These are phyloP conservation scores for Meliscaeva auricollis DNA, from an alignment of 2,888 invertebrate genomes.

Conservation along the genomic window DNA sequence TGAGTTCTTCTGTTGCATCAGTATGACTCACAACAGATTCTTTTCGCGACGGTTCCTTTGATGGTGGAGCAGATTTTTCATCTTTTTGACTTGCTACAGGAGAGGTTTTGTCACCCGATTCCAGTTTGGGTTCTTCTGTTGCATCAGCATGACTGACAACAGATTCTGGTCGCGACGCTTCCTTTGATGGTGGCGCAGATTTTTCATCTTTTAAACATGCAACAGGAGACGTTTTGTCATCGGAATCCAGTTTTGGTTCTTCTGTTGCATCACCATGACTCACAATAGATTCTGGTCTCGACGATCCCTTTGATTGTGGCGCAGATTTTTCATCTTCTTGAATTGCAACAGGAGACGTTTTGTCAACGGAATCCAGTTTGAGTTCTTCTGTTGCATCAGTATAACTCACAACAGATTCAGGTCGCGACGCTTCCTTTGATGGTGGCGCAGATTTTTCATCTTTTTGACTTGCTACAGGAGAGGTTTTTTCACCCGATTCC, in stretches of 20 bases:
- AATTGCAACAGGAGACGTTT: slow-evolving; percentile 37
- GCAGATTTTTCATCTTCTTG: background rate
- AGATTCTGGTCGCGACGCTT: background rate
- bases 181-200: background rate
- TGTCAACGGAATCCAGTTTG: background rate
- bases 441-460: slow-evolving; percentile 58
- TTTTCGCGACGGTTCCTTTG: slow-evolving; percentile 42
- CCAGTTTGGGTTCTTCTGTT: background rate
- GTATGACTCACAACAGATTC: slow-evolving; percentile 60
- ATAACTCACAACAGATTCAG: slow-evolving; percentile 54
- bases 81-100: slow-evolving; percentile 44
- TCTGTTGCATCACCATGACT: slow-evolving; percentile 28
- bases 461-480: too few species aligned
- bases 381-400: slow-evolving; percentile 35
- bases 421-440: slow-evolving; percentile 52
- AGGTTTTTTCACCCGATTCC: too few species aligned
- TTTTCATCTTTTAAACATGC: background rate
- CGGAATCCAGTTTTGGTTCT: background rate
- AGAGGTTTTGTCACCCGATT: background rate
- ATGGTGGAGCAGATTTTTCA: slow-evolving; percentile 45
- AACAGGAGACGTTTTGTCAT: background rate
- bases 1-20: slow-evolving; percentile 75
- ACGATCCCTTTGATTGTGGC: background rate
- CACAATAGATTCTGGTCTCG: background rate
- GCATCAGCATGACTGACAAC: background rate